A percentile compares a stretch with the other conserved stretches of the same genome.
Evolutionary conservation across 2,888 invertebrate genomes (phyloP).

Genomic region (Euclidia mi): DNA sequence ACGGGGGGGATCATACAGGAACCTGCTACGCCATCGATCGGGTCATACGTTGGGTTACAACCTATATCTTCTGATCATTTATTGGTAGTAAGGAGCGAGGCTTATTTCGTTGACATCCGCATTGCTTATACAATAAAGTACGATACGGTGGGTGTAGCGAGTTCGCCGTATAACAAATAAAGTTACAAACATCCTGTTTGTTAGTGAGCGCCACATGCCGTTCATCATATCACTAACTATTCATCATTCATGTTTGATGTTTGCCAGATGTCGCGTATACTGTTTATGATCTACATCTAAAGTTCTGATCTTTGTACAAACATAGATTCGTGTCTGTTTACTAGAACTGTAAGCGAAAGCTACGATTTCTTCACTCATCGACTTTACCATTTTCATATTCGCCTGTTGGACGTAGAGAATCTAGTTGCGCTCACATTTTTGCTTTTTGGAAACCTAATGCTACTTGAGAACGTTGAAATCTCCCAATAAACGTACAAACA

Average conservation of each 20-base stretch:
- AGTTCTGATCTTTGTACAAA: background rate
- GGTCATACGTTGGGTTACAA: background rate
- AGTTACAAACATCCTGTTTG: constrained; percentile 43
- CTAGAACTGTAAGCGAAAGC: no score
- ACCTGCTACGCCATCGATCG: background rate
- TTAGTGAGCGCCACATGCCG: background rate
- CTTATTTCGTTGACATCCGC: background rate
- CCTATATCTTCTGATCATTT: background rate
- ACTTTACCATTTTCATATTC: no score
- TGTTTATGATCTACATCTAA: background rate
- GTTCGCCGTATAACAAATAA: background rate
- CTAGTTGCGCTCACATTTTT: no score
- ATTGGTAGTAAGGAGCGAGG: background rate
- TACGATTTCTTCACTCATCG: no score
- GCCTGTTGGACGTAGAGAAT: no score
- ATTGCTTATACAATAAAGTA: constrained; percentile 3
- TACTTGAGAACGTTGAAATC: no score
- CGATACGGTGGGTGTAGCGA: no score
- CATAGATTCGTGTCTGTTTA: no score
- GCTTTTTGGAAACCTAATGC: no score
- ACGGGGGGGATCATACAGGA: no score
- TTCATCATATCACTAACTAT: constrained; percentile 8
- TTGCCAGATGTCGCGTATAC: constrained; percentile 16
- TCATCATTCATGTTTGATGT: constrained; percentile 5
- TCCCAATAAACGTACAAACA: no score